Evolutionary conservation across 2,888 invertebrate genomes (phyloP).

Genomic region (Sphaeridia pumilis): DNA sequence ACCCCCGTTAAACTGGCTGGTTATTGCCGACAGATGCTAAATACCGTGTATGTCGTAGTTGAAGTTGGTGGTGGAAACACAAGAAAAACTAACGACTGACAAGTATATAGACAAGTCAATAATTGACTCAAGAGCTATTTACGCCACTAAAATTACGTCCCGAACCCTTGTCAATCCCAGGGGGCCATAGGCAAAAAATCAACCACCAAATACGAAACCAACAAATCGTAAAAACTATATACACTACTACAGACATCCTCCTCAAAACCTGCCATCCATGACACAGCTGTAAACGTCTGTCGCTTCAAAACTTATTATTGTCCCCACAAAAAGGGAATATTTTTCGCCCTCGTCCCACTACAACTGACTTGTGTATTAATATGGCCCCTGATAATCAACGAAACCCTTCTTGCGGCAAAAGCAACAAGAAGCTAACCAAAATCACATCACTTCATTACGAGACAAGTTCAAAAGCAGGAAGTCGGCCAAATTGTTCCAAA

Average conservation of each 20-base stretch:
- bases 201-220: neutral
- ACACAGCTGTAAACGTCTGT: conserved; percentile 4
- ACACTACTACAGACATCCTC: neutral
- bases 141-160: neutral
- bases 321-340: too few species aligned
- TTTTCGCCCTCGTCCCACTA: too few species aligned
- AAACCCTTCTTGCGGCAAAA: too few species aligned
- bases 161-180: neutral
- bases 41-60: too few species aligned
- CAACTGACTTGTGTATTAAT: too few species aligned
- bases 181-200: neutral
- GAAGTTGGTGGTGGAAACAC: neutral
- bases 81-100: neutral
- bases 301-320: conserved; percentile 1
- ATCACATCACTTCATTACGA: too few species aligned
- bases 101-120: neutral
- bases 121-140: conserved; percentile 1
- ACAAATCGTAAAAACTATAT: neutral
- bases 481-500: too few species aligned
- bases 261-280: neutral
- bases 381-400: too few species aligned
- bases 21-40: conserved; percentile 2
- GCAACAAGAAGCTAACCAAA: too few species aligned
- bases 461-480: too few species aligned
- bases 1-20: too few species aligned